Evolutionary conservation across 92 coral and sea anemone genomes (phyloP).

Genomic region (Zoanthus sociatus): DNA sequence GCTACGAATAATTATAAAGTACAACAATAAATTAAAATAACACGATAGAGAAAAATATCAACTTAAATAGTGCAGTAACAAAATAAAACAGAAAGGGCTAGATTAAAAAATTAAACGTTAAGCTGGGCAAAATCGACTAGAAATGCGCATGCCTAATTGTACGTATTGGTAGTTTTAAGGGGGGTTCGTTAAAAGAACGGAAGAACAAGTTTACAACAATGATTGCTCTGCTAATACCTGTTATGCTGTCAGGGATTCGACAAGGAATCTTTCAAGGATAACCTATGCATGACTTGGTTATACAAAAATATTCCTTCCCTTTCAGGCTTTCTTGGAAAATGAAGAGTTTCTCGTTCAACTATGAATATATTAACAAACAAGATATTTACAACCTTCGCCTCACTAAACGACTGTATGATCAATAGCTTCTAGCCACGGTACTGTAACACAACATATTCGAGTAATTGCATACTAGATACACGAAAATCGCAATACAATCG

Average conservation of each 20-base stretch:
- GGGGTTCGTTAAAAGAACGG: not conserved
- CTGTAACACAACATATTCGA: not conserved
- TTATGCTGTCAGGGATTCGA: not conserved
- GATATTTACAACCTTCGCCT: not conserved
- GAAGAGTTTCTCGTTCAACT: not conserved
- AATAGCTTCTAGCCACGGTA: not conserved
- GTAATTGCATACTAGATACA: not conserved
- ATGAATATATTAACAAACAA: not conserved
- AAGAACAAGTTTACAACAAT: not conserved
- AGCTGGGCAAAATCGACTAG: not conserved
- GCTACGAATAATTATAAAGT: slow-evolving; percentile 1
- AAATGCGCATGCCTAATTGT: not conserved
- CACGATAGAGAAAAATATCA: not conserved
- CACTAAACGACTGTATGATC: not conserved
- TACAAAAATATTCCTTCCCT: not conserved
- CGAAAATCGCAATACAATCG: not conserved
- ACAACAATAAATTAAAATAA: slow-evolving; percentile 22
- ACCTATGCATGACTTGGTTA: not conserved
- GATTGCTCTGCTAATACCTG: not conserved
- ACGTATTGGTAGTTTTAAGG: not conserved
- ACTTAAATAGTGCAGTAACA: not conserved
- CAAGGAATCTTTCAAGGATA: not conserved
- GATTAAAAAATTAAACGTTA: not conserved
- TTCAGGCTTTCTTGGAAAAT: not conserved
- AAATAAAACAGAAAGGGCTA: not conserved